These are phyloP conservation scores for Dicycla oo DNA, from an alignment of 2,888 invertebrate genomes.

Conservation along the genomic window DNA sequence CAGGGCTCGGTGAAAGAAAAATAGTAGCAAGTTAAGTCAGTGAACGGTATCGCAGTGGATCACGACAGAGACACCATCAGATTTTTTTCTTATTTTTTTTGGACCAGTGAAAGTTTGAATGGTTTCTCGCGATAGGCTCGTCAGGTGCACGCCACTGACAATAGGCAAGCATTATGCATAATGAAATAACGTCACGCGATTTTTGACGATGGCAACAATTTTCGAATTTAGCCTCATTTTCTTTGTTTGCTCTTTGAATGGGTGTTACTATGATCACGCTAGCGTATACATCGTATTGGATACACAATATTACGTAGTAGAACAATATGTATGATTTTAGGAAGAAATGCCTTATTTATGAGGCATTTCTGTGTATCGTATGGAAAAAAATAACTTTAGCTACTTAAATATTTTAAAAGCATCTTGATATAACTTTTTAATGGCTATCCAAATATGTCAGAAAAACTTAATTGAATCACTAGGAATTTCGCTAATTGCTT, in stretches of 20 bases:
- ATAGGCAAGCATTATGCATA: constrained; percentile 67
- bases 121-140: constrained; percentile 66
- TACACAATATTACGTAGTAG: constrained; percentile 2
- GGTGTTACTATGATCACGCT: constrained; percentile 26
- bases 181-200: constrained; percentile 69
- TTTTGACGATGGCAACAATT: constrained; percentile 61
- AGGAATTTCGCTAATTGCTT: constrained; percentile 47
- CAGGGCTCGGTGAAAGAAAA: constrained; percentile 55
- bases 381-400: constrained; percentile 2
- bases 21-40: constrained; percentile 59
- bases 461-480: constrained; percentile 41
- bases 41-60: constrained; percentile 79
- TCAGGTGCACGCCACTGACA: constrained; percentile 68
- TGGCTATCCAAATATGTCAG: constrained; percentile 11
- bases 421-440: constrained; percentile 11
- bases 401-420: neutral
- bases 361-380: neutral
- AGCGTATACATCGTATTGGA: constrained; percentile 3
- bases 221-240: constrained; percentile 64
- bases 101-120: constrained; percentile 80
- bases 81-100: constrained; percentile 68
- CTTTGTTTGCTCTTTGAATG: constrained; percentile 41
- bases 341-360: neutral
- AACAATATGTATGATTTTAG: neutral
- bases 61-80: constrained; percentile 71